A percentile compares a stretch with the other conserved stretches of the same genome.
phyloP scores from a whole-genome alignment of 2,888 invertebrate species.

The Hedychridium roseum region DNA sequence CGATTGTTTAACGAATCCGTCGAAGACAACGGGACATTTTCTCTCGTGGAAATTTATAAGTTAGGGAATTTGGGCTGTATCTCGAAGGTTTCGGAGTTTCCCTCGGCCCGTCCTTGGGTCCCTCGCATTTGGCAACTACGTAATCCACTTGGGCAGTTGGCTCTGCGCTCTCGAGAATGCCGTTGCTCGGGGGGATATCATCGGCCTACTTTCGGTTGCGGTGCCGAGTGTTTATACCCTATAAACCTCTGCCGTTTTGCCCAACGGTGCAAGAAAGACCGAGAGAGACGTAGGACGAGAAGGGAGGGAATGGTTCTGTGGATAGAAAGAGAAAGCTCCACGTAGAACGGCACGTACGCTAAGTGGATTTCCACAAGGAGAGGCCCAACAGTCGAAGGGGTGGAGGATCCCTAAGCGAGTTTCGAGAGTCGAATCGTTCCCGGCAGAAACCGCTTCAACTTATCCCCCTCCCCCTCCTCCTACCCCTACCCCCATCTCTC shows the following conservation, averaged over 20 bases:
- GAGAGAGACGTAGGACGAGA: too few species aligned
- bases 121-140: slow-evolving; percentile 27
- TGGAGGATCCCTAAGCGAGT: slow-evolving; percentile 21
- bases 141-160: slow-evolving; percentile 26
- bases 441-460: slow-evolving; percentile 23
- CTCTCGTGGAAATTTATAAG: too few species aligned
- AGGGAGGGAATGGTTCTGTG: background rate
- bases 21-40: too few species aligned
- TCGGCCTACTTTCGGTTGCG: slow-evolving; percentile 25
- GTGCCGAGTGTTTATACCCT: too few species aligned
- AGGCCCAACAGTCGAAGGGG: slow-evolving; percentile 14
- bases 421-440: slow-evolving; percentile 25
- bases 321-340: background rate
- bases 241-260: too few species aligned
- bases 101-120: too few species aligned
- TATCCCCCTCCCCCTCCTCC: too few species aligned
- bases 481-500: too few species aligned
- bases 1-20: too few species aligned
- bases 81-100: too few species aligned
- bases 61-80: too few species aligned
- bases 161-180: slow-evolving; percentile 16
- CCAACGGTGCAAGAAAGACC: too few species aligned
- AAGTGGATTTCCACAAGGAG: slow-evolving; percentile 23
- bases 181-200: slow-evolving; percentile 21
- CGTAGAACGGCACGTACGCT: slow-evolving; percentile 6